These are phyloP conservation scores for Xenus cinereus DNA, from an alignment of 2,113 vertebrate genomes.

Conservation along the genomic window DNA sequence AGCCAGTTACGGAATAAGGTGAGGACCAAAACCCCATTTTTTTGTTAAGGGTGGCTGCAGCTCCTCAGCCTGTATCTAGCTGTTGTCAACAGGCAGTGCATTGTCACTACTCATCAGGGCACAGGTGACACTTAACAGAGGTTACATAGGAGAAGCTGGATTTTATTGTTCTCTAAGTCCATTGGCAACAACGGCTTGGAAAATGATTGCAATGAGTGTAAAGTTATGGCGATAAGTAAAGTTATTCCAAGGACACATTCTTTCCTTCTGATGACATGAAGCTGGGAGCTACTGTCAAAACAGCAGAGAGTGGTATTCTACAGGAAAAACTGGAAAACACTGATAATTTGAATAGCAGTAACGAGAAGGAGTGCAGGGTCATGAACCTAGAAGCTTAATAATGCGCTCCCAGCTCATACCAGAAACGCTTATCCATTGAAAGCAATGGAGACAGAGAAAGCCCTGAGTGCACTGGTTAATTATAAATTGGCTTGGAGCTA, in stretches of 20 bases:
- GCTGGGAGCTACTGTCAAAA: constrained; percentile 3
- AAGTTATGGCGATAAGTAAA: not conserved
- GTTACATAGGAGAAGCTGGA: not conserved
- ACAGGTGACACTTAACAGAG: not conserved
- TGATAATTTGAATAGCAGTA: not conserved
- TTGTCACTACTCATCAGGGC: not conserved
- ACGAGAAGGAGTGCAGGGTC: not conserved
- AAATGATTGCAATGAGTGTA: not conserved
- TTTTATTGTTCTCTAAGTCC: not conserved
- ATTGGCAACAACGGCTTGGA: not conserved
- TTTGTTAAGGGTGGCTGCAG: not conserved
- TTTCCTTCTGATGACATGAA: constrained; percentile 2
- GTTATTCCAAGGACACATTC: not conserved
- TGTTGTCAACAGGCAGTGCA: not conserved
- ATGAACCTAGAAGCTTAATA: not conserved
- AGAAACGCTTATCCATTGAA: not conserved
- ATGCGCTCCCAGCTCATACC: not conserved
- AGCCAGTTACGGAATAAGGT: not conserved
- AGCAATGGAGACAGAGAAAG: not conserved
- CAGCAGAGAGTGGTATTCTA: not conserved
- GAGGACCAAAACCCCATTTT: not conserved
- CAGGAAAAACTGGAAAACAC: constrained; percentile 8
- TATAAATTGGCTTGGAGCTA: not conserved
- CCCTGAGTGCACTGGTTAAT: not conserved
- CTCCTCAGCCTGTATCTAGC: not conserved